These are phyloP conservation scores for Ianthella basta DNA, from an alignment of 37 sponge, comb jelly and placozoan genomes.

Conservation along the genomic window DNA sequence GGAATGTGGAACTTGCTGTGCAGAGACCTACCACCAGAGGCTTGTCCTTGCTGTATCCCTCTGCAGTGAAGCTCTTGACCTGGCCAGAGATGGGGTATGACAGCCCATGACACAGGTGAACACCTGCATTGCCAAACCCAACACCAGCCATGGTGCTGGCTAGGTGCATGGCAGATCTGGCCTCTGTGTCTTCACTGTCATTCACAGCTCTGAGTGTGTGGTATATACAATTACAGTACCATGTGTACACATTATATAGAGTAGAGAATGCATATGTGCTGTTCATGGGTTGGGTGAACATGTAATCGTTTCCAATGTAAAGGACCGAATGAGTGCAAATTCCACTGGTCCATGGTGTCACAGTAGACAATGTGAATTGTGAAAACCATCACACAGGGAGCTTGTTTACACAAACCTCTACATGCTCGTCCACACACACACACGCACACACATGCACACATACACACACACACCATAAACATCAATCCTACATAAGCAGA, in stretches of 20 bases:
- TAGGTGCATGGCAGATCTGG: conserved; percentile 82
- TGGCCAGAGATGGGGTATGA: conserved; percentile 82
- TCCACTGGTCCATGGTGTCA: no score
- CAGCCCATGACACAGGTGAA: conserved; percentile 87
- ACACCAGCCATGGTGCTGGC: conserved; percentile 85
- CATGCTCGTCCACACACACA: not conserved
- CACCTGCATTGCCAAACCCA: conserved; percentile 94
- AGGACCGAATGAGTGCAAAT: no score
- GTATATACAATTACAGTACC: no score
- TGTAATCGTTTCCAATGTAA: no score
- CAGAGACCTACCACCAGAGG: conserved; percentile 63
- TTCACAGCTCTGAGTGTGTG: conserved; percentile 14
- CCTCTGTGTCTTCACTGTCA: conserved; percentile 71
- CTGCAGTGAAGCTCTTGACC: conserved; percentile 55
- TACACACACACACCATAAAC: not conserved
- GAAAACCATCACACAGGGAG: no score
- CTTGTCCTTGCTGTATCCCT: conserved; percentile 53
- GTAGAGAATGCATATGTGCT: no score
- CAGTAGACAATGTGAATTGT: no score
- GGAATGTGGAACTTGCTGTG: no score
- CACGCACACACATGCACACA: not conserved
- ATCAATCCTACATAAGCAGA: not conserved
- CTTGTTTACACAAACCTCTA: no score
- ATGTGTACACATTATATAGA: no score
- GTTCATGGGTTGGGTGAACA: no score